Evolutionary conservation across 2,797 vertebrate genomes (phyloP).

Genomic region (Trematomus bernacchii): DNA sequence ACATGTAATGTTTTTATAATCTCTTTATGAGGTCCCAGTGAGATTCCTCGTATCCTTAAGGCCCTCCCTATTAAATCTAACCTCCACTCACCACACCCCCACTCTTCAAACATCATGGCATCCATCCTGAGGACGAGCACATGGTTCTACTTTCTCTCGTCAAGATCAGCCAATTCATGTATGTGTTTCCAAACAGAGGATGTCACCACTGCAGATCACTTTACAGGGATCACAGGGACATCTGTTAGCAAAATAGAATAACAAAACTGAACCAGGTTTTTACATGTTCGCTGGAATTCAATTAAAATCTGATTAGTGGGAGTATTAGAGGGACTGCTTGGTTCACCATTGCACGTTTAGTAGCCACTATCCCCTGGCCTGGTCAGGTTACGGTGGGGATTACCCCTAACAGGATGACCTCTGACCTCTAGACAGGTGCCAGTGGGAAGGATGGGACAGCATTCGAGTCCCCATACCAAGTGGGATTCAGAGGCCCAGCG

Average conservation of each 20-base stretch:
- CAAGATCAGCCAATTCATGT: conserved; percentile 69
- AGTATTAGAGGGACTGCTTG: conserved; percentile 72
- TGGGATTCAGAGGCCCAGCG: conserved; percentile 62
- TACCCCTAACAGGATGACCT: conserved; percentile 79
- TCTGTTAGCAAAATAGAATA: conserved; percentile 89
- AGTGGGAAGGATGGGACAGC: conserved; percentile 66
- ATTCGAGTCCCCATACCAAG: conserved; percentile 69
- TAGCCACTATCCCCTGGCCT: conserved; percentile 66
- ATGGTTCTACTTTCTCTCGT: conserved; percentile 76
- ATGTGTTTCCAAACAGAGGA: conserved; percentile 82
- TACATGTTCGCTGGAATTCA: conserved; percentile 86
- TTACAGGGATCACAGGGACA: conserved; percentile 86
- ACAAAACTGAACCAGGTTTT: conserved; percentile 86
- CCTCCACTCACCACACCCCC: background rate
- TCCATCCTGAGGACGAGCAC: conserved; percentile 70
- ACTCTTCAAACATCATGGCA: conserved; percentile 55
- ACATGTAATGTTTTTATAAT: conserved; percentile 8
- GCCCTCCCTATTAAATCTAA: conserved; percentile 12
- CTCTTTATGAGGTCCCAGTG: conserved; percentile 10
- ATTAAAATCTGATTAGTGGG: conserved; percentile 83
- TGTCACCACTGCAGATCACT: conserved; percentile 82
- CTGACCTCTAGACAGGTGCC: conserved; percentile 78
- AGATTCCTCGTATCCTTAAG: conserved; percentile 16
- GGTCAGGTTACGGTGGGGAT: conserved; percentile 81
- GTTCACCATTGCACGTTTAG: conserved; percentile 54